Percentiles rank a stretch among this genome's conserved stretches.
Evolutionary conservation across 2,888 invertebrate species (phyloP).

Genomic region (Cynaeus angustus): DNA sequence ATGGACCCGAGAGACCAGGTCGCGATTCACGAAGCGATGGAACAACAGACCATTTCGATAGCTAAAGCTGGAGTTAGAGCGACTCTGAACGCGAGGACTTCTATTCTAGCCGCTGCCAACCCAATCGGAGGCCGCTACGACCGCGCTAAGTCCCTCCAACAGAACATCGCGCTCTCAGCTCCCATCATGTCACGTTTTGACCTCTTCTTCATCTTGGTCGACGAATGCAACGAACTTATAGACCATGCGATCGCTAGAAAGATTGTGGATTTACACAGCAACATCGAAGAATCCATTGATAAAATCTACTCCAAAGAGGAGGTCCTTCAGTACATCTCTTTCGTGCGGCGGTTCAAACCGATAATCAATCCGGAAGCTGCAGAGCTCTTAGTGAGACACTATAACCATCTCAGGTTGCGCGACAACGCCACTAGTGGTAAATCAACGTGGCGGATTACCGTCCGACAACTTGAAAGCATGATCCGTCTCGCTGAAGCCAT

Average conservation of each 20-base stretch:
- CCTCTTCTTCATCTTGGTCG: constrained; percentile 97
- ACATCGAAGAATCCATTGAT: constrained; percentile 86
- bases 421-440: constrained; percentile 79
- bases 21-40: constrained; percentile 99
- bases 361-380: constrained; percentile 87
- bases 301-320: constrained; percentile 91
- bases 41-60: constrained; percentile 99
- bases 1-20: constrained; percentile 98
- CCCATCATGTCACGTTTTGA: constrained; percentile 99
- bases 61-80: constrained; percentile 99
- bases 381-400: constrained; percentile 86
- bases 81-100: constrained; percentile 97
- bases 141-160: constrained; percentile 92
- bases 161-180: constrained; percentile 94
- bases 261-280: constrained; percentile 95
- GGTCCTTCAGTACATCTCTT: constrained; percentile 95
- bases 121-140: constrained; percentile 96
- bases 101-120: constrained; percentile 98
- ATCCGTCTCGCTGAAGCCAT: constrained; percentile 96
- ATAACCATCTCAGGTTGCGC: constrained; percentile 88
- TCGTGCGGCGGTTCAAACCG: constrained; percentile 96
- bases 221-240: constrained; percentile 95
- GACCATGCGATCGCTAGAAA: constrained; percentile 98
- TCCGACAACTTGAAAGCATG: constrained; percentile 96
- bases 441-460: constrained; percentile 96